Evolutionary conservation across 2,888 invertebrate species (phyloP).

Genomic region (Amiota communis): DNA sequence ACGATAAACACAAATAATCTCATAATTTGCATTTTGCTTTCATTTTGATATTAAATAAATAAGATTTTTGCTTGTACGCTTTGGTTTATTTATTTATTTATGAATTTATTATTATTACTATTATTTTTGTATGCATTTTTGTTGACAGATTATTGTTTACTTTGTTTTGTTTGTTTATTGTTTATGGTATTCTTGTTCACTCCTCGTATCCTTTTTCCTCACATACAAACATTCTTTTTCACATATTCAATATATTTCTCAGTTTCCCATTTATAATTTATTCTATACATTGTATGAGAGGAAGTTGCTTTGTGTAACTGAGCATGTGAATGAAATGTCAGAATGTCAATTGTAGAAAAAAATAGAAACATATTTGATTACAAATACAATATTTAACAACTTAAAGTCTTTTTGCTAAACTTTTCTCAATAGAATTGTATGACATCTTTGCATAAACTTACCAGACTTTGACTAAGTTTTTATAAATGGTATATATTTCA

Average conservation of each 20-base stretch:
- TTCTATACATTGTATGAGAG: constrained; percentile 8
- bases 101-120: neutral
- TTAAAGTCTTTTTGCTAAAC: neutral
- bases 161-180: neutral
- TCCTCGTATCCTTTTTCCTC: neutral
- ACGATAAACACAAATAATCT: constrained; percentile 14
- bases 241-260: too few relatives aligned
- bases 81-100: constrained; percentile 5
- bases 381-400: constrained; percentile 18
- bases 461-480: too few relatives aligned
- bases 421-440: too few relatives aligned
- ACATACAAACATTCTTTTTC: too few relatives aligned
- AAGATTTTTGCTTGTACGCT: constrained; percentile 11
- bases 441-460: too few relatives aligned
- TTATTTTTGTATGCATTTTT: neutral
- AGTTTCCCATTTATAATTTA: neutral
- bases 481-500: too few relatives aligned
- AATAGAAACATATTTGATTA: neutral
- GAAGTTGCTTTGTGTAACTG: neutral
- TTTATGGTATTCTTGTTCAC: constrained; percentile 2
- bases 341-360: neutral
- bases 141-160: neutral
- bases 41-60: constrained; percentile 20
- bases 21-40: neutral
- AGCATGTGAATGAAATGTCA: constrained; percentile 10